These are phyloP conservation scores for Luidia sarsii DNA, from an alignment of 53 echinoderm and acorn worm species.

Conservation along the genomic window DNA sequence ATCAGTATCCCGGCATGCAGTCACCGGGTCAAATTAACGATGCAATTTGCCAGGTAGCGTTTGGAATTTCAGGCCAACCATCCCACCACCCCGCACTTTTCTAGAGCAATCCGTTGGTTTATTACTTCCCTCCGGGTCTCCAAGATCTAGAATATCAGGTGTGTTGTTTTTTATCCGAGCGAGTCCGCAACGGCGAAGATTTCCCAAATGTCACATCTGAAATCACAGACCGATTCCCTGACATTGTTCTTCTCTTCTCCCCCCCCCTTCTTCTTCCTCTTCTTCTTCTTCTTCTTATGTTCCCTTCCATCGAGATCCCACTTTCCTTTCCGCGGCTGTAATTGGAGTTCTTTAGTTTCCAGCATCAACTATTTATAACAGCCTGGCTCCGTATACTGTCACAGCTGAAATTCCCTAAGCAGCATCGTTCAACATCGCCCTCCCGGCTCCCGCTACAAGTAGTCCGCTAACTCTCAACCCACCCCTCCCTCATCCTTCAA, in stretches of 20 bases:
- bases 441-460: too few species aligned
- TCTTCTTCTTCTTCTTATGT: too few species aligned
- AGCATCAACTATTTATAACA: not conserved
- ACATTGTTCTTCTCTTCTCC: not conserved
- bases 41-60: slow-evolving; percentile 44
- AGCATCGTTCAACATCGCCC: not conserved
- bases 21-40: slow-evolving; percentile 40
- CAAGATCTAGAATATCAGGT: slow-evolving; percentile 4
- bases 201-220: slow-evolving; percentile 53
- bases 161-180: too few species aligned
- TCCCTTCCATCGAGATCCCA: not conserved
- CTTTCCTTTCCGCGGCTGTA: not conserved
- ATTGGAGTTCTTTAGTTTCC: slow-evolving; percentile 47
- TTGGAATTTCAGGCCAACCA: slow-evolving; percentile 45
- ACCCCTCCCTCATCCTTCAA: not conserved
- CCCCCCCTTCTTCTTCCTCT: too few species aligned
- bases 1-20: too few species aligned
- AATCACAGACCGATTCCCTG: not conserved
- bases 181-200: slow-evolving; percentile 28
- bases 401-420: not conserved
- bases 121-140: slow-evolving; percentile 48
- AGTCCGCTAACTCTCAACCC: not conserved
- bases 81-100: too few species aligned
- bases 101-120: slow-evolving; percentile 22
- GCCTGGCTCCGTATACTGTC: not conserved